Evolutionary conservation across 2,113 vertebrate genomes (phyloP).

Genomic region (Lota lota): DNA sequence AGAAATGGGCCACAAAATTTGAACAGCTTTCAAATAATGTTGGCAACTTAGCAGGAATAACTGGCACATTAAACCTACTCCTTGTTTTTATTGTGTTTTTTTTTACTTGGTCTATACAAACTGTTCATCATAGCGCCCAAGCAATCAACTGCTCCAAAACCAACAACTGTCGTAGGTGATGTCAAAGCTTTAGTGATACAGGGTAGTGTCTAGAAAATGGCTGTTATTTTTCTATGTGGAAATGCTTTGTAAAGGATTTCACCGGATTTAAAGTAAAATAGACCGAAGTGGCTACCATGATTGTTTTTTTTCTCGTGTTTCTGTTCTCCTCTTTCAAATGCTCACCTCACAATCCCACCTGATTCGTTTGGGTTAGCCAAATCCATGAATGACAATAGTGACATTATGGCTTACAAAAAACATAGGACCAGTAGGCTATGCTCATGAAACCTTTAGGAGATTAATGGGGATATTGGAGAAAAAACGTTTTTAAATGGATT

Average conservation of each 20-base stretch:
- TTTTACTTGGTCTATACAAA: conserved; percentile 1
- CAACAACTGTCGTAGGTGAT: conserved; percentile 18
- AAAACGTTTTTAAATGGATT: too few species aligned
- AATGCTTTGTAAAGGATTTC: conserved; percentile 28
- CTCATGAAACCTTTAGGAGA: too few species aligned
- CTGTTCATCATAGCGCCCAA: conserved; percentile 6
- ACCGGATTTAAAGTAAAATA: conserved; percentile 35
- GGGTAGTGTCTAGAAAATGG: conserved; percentile 27
- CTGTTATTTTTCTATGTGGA: conserved; percentile 38
- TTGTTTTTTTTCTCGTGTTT: conserved; percentile 5
- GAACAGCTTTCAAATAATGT: too few species aligned
- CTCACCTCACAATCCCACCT: background rate
- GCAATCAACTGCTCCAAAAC: conserved; percentile 24
- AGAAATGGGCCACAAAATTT: too few species aligned
- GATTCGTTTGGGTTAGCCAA: background rate
- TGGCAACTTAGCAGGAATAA: too few species aligned
- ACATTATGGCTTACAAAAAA: too few species aligned
- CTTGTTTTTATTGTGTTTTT: background rate
- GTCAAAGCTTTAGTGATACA: conserved; percentile 24
- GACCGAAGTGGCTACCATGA: conserved; percentile 17
- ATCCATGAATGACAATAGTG: background rate
- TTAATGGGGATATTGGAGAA: too few species aligned
- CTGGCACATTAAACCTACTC: too few species aligned
- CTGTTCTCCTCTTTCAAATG: background rate
- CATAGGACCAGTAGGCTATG: too few species aligned